These are phyloP conservation scores for Dufourea novaeangliae DNA, from an alignment of 1,140 invertebrate species.

Conservation along the genomic window DNA sequence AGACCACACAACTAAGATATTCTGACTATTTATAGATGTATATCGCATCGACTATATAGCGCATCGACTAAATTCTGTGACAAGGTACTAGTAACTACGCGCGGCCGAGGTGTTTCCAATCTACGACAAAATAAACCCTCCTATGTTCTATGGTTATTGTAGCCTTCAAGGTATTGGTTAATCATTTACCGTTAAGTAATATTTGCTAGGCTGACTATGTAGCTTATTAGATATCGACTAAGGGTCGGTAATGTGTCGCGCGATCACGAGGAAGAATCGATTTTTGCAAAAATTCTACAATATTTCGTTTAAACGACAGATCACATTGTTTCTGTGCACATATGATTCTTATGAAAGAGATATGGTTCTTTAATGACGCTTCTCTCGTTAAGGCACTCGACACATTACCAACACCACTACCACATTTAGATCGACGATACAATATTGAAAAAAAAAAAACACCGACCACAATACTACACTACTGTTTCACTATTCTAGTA, in stretches of 20 bases:
- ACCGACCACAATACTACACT: conserved; percentile 81
- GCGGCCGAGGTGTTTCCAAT: conserved; percentile 77
- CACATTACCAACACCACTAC: conserved; percentile 73
- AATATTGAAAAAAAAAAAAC: conserved; percentile 80
- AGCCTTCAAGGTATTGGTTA: conserved; percentile 80
- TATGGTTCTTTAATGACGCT: not conserved
- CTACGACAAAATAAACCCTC: conserved; percentile 81
- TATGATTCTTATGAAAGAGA: no score
- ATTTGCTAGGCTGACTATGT: conserved; percentile 79
- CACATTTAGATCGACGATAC: conserved; percentile 80
- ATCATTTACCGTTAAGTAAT: conserved; percentile 78
- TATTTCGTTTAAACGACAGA: no score
- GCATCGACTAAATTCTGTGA: conserved; percentile 69
- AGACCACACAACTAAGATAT: conserved; percentile 82
- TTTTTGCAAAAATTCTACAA: not conserved
- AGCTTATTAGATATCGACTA: conserved; percentile 80
- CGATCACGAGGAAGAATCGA: not conserved
- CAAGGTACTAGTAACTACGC: conserved; percentile 78
- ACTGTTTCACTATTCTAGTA: conserved; percentile 80
- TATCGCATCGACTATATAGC: conserved; percentile 79
- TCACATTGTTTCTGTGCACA: no score
- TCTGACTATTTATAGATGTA: conserved; percentile 78
- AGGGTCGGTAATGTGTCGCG: conserved; percentile 69
- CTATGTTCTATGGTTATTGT: conserved; percentile 80
- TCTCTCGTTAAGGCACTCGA: conserved; percentile 12